phyloP scores from a whole-genome alignment of 2,797 vertebrate genomes.

The Smutsia temminckii region DNA sequence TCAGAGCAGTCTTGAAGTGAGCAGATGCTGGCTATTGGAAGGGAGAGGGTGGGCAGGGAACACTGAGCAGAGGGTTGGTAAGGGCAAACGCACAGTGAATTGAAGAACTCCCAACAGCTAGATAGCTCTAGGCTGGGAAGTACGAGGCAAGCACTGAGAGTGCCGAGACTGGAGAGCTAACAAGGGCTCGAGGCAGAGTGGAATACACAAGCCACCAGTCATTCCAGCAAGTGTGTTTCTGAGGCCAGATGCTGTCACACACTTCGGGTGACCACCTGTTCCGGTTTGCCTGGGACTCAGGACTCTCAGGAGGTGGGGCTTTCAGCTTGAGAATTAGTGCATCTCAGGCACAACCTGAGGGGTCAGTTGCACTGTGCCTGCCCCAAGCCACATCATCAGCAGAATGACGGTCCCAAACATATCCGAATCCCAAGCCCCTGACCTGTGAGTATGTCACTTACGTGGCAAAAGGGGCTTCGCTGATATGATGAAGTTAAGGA shows the following conservation, averaged over 20 bases:
- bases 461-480: neutral
- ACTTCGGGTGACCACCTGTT: too few species aligned
- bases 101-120: too few species aligned
- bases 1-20: neutral
- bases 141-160: too few species aligned
- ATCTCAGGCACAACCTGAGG: neutral
- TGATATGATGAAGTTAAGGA: neutral
- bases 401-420: neutral
- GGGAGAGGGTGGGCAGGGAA: neutral
- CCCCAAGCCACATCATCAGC: neutral
- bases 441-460: neutral
- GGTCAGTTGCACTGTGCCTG: accelerated
- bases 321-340: neutral
- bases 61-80: neutral
- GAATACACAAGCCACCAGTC: neutral
- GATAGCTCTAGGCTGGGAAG: neutral
- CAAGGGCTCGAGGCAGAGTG: too few species aligned
- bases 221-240: neutral
- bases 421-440: too few species aligned
- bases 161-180: neutral
- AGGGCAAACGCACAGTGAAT: too few species aligned
- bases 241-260: neutral
- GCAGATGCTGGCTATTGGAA: neutral
- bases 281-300: neutral
- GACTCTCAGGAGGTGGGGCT: neutral